Conservation (phyloP, 2,888 invertebrate species). For the Trachelus troglodyta region DNA sequence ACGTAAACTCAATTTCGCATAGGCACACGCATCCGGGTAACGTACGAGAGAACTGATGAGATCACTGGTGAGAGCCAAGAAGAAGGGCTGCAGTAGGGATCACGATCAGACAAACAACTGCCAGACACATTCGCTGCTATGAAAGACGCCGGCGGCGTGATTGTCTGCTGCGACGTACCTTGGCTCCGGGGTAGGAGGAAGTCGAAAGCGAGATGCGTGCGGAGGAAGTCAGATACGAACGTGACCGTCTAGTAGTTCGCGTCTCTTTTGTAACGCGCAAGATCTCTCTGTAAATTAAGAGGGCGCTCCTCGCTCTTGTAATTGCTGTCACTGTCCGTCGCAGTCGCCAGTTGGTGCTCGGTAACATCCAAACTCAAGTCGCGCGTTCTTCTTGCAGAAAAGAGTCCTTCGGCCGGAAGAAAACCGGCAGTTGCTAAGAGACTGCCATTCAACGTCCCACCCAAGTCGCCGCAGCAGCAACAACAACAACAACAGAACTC, state of each 20-base stretch:
- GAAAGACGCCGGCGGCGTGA: neutral
- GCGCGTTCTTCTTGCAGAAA: slow-evolving; percentile 49
- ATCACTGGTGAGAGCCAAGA: neutral
- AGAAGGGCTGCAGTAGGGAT: neutral
- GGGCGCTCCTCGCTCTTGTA: neutral
- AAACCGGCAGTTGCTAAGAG: slow-evolving; percentile 50
- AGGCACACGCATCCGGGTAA: neutral
- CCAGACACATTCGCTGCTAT: neutral
- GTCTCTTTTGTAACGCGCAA: neutral
- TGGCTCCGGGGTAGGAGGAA: neutral
- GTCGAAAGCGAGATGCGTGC: neutral
- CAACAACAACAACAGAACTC: slow-evolving; percentile 32
- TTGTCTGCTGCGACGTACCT: neutral
- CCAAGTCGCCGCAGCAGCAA: slow-evolving; percentile 24
- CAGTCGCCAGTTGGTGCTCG: neutral
- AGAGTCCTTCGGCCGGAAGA: slow-evolving; percentile 54
- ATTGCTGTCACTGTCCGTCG: neutral
- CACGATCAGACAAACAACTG: neutral
- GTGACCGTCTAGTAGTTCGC: neutral
- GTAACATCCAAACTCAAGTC: neutral
- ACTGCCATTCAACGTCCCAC: slow-evolving; percentile 34
- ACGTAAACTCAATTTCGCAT: neutral
- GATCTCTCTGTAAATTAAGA: neutral
- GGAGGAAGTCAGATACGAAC: neutral
- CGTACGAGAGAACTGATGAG: neutral